Evolutionary conservation across 2,888 invertebrate species (phyloP).

Genomic region (Torymus aiolomorphi): DNA sequence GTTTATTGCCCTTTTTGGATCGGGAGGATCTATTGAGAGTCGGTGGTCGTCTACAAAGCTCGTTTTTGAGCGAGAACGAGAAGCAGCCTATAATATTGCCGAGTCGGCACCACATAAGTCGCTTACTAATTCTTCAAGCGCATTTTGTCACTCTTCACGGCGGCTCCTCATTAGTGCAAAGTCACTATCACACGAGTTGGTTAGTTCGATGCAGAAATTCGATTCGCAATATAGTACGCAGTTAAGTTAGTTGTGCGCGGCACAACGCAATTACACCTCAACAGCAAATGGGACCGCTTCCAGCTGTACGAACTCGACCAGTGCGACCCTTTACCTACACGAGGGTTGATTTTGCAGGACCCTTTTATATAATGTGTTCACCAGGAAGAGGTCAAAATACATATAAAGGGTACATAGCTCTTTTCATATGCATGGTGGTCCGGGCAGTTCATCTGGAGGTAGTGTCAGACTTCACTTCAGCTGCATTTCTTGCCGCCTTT

Average conservation of each 20-base stretch:
- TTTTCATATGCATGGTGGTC: no score
- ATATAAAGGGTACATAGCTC: slow-evolving; percentile 48
- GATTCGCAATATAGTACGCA: neutral
- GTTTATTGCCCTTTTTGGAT: neutral
- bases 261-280: slow-evolving; percentile 52
- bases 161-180: neutral
- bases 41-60: neutral
- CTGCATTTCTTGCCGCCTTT: no score
- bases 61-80: neutral
- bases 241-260: neutral
- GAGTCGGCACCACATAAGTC: neutral
- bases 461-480: no score
- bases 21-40: neutral
- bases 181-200: neutral
- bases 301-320: slow-evolving; percentile 62
- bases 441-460: no score
- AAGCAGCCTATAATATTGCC: slow-evolving; percentile 6
- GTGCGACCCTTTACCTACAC: slow-evolving; percentile 58
- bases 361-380: slow-evolving; percentile 54
- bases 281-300: slow-evolving; percentile 67
- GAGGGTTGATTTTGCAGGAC: slow-evolving; percentile 62
- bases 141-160: slow-evolving; percentile 14
- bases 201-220: neutral
- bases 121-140: neutral
- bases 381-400: slow-evolving; percentile 49